Evolutionary conservation across 1,140 invertebrate genomes (phyloP).

Genomic region (Scaptomyza hsui): DNA sequence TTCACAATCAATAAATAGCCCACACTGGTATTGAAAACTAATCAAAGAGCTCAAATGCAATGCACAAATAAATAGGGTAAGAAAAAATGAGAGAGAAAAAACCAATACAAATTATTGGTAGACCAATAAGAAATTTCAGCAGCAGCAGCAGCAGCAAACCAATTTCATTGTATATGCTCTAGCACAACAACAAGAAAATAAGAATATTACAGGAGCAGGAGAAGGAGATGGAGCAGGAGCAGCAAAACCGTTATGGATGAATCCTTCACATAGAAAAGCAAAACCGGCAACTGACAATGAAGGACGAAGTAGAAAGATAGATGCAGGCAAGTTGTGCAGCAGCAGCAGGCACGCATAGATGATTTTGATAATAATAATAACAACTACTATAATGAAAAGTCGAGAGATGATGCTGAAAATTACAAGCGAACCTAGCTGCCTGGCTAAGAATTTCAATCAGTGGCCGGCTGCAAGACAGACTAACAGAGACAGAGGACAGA

Average conservation of each 20-base stretch:
- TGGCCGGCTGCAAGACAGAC: slow-evolving; percentile 41
- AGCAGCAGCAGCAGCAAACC: slow-evolving; percentile 27
- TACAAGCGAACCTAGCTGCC: slow-evolving; percentile 34
- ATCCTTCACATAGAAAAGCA: slow-evolving; percentile 27
- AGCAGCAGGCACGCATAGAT: slow-evolving; percentile 41
- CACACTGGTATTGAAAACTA: slow-evolving; percentile 48
- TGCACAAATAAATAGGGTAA: slow-evolving; percentile 42
- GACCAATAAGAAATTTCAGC: slow-evolving; percentile 50
- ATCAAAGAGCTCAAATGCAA: slow-evolving; percentile 67
- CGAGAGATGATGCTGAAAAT: slow-evolving; percentile 53
- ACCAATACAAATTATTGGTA: slow-evolving; percentile 52
- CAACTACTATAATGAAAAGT: slow-evolving; percentile 53
- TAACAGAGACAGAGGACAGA: not conserved
- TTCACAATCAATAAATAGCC: slow-evolving; percentile 55
- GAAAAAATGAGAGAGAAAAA: slow-evolving; percentile 1
- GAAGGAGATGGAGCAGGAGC: not conserved
- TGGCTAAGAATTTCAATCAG: slow-evolving; percentile 71
- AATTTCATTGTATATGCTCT: slow-evolving; percentile 24
- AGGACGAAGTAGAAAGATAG: not conserved
- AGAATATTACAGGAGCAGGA: slow-evolving; percentile 13
- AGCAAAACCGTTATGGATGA: not conserved
- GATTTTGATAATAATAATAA: slow-evolving; percentile 62
- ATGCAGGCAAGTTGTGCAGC: slow-evolving; percentile 27
- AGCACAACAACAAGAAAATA: slow-evolving; percentile 44
- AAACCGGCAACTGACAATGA: slow-evolving; percentile 42